Evolutionary conservation across 2,888 invertebrate species (phyloP).

Genomic region (Mermis nigrescens): DNA sequence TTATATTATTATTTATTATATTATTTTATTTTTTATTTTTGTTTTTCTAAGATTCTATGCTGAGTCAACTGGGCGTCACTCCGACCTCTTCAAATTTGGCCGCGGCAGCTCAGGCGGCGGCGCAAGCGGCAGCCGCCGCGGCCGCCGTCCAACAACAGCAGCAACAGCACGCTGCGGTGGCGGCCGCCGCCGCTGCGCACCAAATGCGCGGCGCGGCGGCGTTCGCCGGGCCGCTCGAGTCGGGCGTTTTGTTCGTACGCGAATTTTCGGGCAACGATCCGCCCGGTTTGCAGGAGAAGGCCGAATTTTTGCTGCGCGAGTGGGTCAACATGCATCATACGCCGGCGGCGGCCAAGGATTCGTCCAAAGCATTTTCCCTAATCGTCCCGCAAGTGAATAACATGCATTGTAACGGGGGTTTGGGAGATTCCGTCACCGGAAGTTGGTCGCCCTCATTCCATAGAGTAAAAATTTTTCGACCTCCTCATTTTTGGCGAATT

Average conservation of each 20-base stretch:
- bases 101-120: not conserved
- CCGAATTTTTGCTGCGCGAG: conserved; percentile 74
- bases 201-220: not conserved
- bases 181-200: not conserved
- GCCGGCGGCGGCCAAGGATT: conserved; percentile 22
- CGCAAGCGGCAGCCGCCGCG: not conserved
- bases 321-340: conserved; percentile 81
- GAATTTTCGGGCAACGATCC: conserved; percentile 63
- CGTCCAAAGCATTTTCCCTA: conserved; percentile 60
- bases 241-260: conserved; percentile 64
- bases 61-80: not conserved
- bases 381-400: conserved; percentile 52
- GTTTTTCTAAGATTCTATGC: not conserved
- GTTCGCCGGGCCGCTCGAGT: conserved; percentile 45
- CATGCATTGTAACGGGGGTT: too few species aligned
- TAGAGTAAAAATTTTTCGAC: too few species aligned
- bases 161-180: too few species aligned
- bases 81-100: not conserved
- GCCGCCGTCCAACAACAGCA: not conserved
- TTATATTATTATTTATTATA: not conserved
- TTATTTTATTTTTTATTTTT: not conserved
- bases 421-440: too few species aligned
- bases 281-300: conserved; percentile 77
- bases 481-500: too few species aligned
- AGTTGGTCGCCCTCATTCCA: too few species aligned